Base-by-base conservation (phyloP, 2,113 vertebrate genomes). In the Alces alces region DNA sequence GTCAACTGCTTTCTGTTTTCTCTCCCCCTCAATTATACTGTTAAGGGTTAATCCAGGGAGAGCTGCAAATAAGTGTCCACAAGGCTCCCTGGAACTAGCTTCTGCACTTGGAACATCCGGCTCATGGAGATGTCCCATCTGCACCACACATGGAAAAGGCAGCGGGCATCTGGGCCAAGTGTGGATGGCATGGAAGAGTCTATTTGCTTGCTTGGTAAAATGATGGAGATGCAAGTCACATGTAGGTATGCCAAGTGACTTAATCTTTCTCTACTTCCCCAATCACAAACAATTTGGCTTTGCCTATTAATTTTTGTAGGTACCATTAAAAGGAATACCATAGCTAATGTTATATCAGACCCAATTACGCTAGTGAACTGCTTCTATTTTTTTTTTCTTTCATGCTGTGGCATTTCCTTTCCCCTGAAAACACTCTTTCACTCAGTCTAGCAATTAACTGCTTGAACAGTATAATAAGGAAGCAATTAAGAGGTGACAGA, bases 401-500 rank as follows among this genome's bases (percentile, higher is more conserved):
- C 99, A 99, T 99, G 98, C 99, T 99, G 99, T 98, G 99, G 99
- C 98, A 99, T 99, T 99, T 99, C 99, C 99, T 99, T 98, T 99
- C 98, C 98, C 98, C 98, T 99, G 98, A 99, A 99, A 99, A 99
- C 99, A 98, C 98, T 98, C 98, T 99, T 99, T 99, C 98, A 99
- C 98, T 98, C 98, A 98, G 99, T 99, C 98, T 98, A 99, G 99
- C 99, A 99, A 99, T 99, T 99, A 99, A 99, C 99, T 99, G 99
- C 98, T 99, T 99, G 99, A 99, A 99, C 98, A 99, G 98, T 99
- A 99, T 99, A 99, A 99, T 99, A 99, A 99, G 99, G 99, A 99
- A 99, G 99, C 99, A 99, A 99, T 99, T 99, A 99, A 99, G 99
- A 99, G 99, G 99, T 99, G 99, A 99, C 99, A 99, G 98, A 99